phyloP scores from a whole-genome alignment of 2,113 vertebrate genomes.

The Cygnus atratus region DNA sequence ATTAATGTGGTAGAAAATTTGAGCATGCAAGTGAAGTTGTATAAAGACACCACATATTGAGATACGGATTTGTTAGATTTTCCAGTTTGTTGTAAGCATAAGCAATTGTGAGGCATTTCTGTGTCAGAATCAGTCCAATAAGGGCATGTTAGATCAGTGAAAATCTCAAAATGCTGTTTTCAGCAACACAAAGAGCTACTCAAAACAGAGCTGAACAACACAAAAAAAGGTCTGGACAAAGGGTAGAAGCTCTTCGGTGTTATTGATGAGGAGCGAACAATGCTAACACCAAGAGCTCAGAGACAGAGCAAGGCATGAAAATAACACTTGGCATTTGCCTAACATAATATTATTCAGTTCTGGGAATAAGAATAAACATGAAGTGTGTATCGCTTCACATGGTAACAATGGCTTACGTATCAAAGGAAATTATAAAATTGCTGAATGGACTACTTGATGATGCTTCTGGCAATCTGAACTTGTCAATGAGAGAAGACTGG shows the following conservation, averaged over 20 bases:
- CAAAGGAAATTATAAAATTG: not conserved
- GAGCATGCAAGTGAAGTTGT: not conserved
- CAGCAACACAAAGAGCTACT: not conserved
- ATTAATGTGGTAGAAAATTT: not conserved
- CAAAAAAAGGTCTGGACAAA: not conserved
- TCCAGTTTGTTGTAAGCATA: not conserved
- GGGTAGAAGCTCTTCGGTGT: not conserved
- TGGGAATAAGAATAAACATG: not conserved
- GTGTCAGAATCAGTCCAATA: not conserved
- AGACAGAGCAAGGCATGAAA: not conserved
- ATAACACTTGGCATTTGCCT: not conserved
- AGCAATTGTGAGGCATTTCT: not conserved
- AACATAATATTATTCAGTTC: not conserved
- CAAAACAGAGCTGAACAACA: not conserved
- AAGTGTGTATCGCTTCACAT: not conserved
- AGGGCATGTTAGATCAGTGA: not conserved
- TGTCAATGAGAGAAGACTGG: not conserved
- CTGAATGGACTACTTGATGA: not conserved
- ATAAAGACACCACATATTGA: not conserved
- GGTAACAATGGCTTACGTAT: not conserved
- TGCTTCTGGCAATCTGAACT: not conserved
- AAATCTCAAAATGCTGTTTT: not conserved
- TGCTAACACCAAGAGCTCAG: not conserved
- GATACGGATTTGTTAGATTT: conserved; percentile 12
- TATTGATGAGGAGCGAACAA: not conserved